phyloP scores from a whole-genome alignment of 2,113 vertebrate genomes.

The Kryptolebias marmoratus region DNA sequence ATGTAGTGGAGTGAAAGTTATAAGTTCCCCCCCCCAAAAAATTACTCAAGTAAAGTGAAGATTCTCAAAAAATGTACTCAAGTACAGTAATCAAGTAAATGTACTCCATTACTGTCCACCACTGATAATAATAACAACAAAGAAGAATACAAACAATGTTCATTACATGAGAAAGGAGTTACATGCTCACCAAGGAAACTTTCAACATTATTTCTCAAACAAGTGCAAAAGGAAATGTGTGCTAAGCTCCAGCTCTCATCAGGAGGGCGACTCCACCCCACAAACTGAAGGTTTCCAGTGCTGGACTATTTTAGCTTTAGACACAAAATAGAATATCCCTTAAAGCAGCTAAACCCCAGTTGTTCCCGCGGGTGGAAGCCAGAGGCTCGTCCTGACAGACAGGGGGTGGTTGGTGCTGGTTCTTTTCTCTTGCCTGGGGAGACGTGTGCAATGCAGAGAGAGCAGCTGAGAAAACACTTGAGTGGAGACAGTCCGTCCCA shows the following conservation, averaged over 20 bases:
- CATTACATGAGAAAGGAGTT: background rate
- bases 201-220: background rate
- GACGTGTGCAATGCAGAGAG: conserved; percentile 43
- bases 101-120: too few species aligned
- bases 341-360: conserved; percentile 49
- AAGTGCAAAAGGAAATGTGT: background rate
- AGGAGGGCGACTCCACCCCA: conserved; percentile 17
- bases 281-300: conserved; percentile 27
- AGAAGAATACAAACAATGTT: background rate
- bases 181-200: background rate
- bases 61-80: too few species aligned
- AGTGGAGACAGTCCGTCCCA: conserved; percentile 62
- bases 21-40: background rate
- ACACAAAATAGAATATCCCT: conserved; percentile 54
- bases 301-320: conserved; percentile 44
- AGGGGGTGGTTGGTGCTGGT: conserved; percentile 47
- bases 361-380: conserved; percentile 47
- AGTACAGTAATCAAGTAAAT: too few species aligned
- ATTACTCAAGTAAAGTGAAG: too few species aligned
- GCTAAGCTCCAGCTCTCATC: conserved; percentile 21
- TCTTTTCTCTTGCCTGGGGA: conserved; percentile 63
- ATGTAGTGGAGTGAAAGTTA: too few species aligned
- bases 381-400: conserved; percentile 50
- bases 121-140: background rate
- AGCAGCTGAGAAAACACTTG: conserved; percentile 81